Evolutionary conservation across 2,797 vertebrate species (phyloP).

Genomic region (Labeo calbasu): DNA sequence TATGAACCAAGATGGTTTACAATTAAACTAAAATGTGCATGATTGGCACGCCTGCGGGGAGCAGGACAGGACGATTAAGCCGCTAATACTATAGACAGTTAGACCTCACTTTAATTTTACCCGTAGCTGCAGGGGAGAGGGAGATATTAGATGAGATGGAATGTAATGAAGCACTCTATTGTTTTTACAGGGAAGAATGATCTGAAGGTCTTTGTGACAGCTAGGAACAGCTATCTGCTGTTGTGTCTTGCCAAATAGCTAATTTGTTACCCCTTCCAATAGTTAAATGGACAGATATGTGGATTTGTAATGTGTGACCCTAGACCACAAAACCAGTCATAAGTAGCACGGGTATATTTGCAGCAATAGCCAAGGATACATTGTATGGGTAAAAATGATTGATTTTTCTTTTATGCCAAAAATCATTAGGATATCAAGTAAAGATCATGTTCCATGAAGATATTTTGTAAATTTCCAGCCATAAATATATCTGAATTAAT

Average conservation of each 20-base stretch:
- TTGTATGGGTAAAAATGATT: too few species aligned
- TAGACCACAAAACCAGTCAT: too few species aligned
- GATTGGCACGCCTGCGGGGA: slow-evolving; percentile 70
- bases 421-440: too few species aligned
- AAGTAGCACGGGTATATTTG: too few species aligned
- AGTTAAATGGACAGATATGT: background rate
- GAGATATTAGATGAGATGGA: slow-evolving; percentile 81
- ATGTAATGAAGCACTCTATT: slow-evolving; percentile 87
- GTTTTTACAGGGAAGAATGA: slow-evolving; percentile 85
- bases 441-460: too few species aligned
- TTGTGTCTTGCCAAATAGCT: slow-evolving; percentile 27
- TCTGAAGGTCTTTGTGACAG: slow-evolving; percentile 71
- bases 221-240: slow-evolving; percentile 25
- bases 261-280: background rate
- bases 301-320: background rate
- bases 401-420: too few species aligned
- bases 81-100: slow-evolving; percentile 95
- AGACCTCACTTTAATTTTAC: slow-evolving; percentile 87
- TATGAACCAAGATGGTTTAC: slow-evolving; percentile 69
- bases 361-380: too few species aligned
- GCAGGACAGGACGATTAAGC: slow-evolving; percentile 94
- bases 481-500: too few species aligned
- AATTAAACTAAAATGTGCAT: slow-evolving; percentile 75
- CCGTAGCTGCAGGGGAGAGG: slow-evolving; percentile 85
- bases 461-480: too few species aligned